phyloP scores from a whole-genome alignment of 2,888 invertebrate species.

The Mesopsocus fuscifrons region DNA sequence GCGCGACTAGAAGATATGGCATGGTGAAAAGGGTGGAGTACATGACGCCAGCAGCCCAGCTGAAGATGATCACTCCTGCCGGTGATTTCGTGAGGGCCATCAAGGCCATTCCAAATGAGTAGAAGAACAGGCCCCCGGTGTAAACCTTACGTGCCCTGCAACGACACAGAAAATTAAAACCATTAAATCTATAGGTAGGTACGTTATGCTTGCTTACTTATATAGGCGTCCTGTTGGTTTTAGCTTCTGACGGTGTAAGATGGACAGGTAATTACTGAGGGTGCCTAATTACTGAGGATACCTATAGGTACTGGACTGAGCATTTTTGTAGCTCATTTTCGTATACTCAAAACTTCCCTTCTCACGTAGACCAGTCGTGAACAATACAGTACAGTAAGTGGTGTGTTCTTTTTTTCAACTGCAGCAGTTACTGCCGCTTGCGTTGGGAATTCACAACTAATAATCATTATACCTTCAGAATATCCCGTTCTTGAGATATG shows the following conservation, averaged over 20 bases:
- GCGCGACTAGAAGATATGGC: constrained; percentile 85
- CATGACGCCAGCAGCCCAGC: constrained; percentile 91
- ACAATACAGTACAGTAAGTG: no score
- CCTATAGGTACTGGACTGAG: no score
- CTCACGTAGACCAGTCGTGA: no score
- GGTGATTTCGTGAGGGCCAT: constrained; percentile 63
- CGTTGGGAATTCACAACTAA: no score
- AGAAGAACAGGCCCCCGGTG: constrained; percentile 71
- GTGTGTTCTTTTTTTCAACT: no score
- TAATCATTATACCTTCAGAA: no score
- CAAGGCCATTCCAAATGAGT: constrained; percentile 71
- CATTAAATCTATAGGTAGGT: constrained; percentile 5
- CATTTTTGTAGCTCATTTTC: no score
- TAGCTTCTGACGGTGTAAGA: not conserved
- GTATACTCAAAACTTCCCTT: no score
- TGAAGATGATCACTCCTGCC: constrained; percentile 66
- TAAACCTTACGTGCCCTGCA: constrained; percentile 72
- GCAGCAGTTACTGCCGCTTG: no score
- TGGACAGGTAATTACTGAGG: no score
- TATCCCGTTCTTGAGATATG: no score
- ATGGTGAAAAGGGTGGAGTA: constrained; percentile 94
- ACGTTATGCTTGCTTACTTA: constrained; percentile 8
- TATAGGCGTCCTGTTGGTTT: not conserved
- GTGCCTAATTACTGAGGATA: no score
- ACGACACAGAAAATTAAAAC: constrained; percentile 25